A percentile compares a stretch with the other conserved stretches of the same genome.
phyloP scores from a whole-genome alignment of 2,888 invertebrate species.

The Diploptera punctata region DNA sequence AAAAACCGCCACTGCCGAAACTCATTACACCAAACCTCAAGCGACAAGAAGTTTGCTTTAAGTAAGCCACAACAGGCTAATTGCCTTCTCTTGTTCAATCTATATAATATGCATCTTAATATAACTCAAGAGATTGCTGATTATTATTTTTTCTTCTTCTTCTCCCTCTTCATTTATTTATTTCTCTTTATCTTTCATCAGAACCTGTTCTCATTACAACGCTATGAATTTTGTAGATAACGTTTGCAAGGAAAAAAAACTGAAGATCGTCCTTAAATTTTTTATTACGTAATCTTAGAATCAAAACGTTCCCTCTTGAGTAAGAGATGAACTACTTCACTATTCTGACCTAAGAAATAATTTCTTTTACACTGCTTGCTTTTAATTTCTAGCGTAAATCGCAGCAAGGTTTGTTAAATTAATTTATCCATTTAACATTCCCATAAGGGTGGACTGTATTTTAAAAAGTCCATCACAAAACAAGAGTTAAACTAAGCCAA shows the following conservation, averaged over 20 bases:
- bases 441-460: too few species aligned
- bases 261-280: neutral
- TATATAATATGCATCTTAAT: slow-evolving; percentile 36
- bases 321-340: too few species aligned
- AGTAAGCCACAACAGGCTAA: neutral
- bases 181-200: neutral
- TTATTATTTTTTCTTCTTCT: too few species aligned
- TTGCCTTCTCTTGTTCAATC: neutral
- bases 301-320: slow-evolving; percentile 2
- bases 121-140: slow-evolving; percentile 16
- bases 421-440: too few species aligned
- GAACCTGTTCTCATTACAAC: neutral
- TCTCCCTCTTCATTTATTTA: neutral
- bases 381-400: too few species aligned
- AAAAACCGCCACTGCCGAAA: neutral
- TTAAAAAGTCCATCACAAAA: too few species aligned
- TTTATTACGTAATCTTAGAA: slow-evolving; percentile 7
- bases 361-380: too few species aligned
- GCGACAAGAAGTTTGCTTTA: neutral
- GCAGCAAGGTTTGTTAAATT: too few species aligned
- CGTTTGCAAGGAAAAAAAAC: neutral
- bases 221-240: slow-evolving; percentile 3
- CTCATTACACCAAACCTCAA: neutral
- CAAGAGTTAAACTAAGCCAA: too few species aligned
- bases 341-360: too few species aligned